phyloP scores from a whole-genome alignment of 1,140 invertebrate genomes.

The Armadillidium nasatum region DNA sequence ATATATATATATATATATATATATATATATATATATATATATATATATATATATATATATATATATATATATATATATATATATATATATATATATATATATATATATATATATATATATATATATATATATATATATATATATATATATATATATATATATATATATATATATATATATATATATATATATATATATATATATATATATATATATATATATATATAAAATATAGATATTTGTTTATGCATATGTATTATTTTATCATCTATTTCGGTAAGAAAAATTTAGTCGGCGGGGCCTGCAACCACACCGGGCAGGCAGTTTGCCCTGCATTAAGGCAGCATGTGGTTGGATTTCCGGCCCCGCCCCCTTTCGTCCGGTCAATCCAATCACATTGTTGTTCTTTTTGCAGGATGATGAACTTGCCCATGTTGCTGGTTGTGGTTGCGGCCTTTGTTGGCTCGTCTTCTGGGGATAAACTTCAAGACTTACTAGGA shows the following conservation, averaged over 20 bases:
- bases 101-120: background rate
- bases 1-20: no score
- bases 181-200: slow-evolving; percentile 15
- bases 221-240: no score
- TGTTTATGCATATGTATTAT: no score
- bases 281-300: background rate
- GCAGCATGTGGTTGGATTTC: background rate
- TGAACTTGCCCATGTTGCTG: background rate
- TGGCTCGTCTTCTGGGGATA: background rate
- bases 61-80: background rate
- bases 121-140: background rate
- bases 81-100: background rate
- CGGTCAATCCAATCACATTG: slow-evolving; percentile 6
- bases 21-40: background rate
- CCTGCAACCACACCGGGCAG: slow-evolving; percentile 1
- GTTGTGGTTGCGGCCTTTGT: background rate
- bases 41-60: background rate
- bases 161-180: slow-evolving; percentile 6
- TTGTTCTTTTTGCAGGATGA: slow-evolving; percentile 10
- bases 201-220: slow-evolving; percentile 12
- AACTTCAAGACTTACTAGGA: slow-evolving; percentile 12
- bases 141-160: background rate
- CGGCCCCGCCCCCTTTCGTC: background rate
- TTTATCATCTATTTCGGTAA: no score
- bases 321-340: background rate